phyloP scores from a whole-genome alignment of 2,113 vertebrate species.

The Melanotaenia duboulayi region DNA sequence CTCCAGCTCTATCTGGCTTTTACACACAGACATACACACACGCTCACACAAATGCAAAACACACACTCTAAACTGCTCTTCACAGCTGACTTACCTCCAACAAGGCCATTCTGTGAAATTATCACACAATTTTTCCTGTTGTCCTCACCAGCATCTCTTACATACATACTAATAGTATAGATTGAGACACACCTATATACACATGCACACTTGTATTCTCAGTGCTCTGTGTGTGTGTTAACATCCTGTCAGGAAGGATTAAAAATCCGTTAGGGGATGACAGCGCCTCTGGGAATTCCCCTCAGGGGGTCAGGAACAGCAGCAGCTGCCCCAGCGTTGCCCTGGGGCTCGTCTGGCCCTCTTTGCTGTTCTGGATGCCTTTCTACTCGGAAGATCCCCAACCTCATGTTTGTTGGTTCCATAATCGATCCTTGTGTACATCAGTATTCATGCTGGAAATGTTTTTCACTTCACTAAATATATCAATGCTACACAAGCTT shows the following conservation, averaged over 20 bases:
- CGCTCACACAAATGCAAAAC: conserved; percentile 10
- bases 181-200: neutral
- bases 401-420: conserved; percentile 1
- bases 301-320: conserved; percentile 56
- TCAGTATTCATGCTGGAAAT: conserved; percentile 3
- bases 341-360: conserved; percentile 55
- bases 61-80: conserved; percentile 7
- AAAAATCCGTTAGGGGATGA: conserved; percentile 57
- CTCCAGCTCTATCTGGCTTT: conserved; percentile 45
- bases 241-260: conserved; percentile 64
- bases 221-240: conserved; percentile 60
- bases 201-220: conserved; percentile 34
- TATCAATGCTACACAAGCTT: neutral
- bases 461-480: conserved; percentile 8
- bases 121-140: conserved; percentile 28
- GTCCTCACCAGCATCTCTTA: conserved; percentile 31
- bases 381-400: neutral
- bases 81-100: conserved; percentile 28
- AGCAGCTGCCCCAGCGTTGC: conserved; percentile 29
- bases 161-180: conserved; percentile 29
- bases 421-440: conserved; percentile 12
- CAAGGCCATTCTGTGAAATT: conserved; percentile 27
- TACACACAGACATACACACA: conserved; percentile 17
- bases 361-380: conserved; percentile 30
- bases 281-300: conserved; percentile 65